A percentile compares a stretch with the other conserved stretches of the same genome.
Conservation (phyloP, 2,113 vertebrate genomes). For the Dicrurus megarhynchus region DNA sequence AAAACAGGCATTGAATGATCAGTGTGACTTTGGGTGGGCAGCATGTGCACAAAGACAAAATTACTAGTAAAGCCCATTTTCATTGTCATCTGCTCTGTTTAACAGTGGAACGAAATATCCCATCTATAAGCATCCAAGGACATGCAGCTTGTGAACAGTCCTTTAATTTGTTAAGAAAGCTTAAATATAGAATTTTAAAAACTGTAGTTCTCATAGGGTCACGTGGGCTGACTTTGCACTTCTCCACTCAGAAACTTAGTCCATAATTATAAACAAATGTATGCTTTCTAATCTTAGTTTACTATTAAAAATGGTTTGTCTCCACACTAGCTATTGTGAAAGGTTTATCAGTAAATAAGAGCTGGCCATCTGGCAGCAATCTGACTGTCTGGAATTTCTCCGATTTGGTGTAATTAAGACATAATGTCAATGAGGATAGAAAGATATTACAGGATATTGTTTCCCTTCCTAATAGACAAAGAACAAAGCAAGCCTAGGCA, state of each 20-base stretch:
- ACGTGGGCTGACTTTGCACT: conserved; percentile 18
- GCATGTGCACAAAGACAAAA: not conserved
- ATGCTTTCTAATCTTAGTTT: conserved; percentile 42
- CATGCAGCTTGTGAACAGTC: not conserved
- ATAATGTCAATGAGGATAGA: conserved; percentile 72
- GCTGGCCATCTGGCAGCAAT: conserved; percentile 76
- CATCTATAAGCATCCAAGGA: not conserved
- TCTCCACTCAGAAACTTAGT: not conserved
- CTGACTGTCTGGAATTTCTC: conserved; percentile 71
- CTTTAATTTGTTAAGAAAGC: not conserved
- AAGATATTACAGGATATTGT: conserved; percentile 77
- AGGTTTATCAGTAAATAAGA: conserved; percentile 76
- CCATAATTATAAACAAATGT: conserved; percentile 16
- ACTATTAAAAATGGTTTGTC: conserved; percentile 61
- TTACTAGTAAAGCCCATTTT: not conserved
- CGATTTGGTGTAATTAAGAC: conserved; percentile 75
- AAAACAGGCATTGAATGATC: not conserved
- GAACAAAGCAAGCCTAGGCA: conserved; percentile 70
- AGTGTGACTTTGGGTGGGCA: not conserved
- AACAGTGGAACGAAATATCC: not conserved
- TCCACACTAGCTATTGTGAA: conserved; percentile 68
- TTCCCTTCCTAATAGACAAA: conserved; percentile 70
- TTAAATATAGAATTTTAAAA: not conserved
- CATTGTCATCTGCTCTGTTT: not conserved
- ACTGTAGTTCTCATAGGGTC: not conserved